phyloP scores from a whole-genome alignment of 2,113 vertebrate species.

The Labeo catla region DNA sequence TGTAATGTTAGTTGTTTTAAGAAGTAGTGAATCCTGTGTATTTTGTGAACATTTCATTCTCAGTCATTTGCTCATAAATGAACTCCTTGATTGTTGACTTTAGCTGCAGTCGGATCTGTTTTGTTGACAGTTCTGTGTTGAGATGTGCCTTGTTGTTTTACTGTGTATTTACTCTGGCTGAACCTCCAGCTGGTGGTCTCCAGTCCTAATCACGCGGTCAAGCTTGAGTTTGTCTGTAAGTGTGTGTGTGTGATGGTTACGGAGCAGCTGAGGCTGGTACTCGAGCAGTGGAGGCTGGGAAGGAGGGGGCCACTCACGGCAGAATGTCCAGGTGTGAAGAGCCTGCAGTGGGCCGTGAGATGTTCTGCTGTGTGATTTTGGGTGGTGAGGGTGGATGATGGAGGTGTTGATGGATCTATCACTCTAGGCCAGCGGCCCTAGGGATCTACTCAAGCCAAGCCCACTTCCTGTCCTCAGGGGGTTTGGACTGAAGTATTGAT shows the following conservation, averaged over 20 bases:
- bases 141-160: conserved; percentile 41
- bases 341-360: conserved; percentile 58
- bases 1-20: not conserved
- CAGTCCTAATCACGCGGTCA: conserved; percentile 38
- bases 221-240: conserved; percentile 30
- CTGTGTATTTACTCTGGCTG: conserved; percentile 48
- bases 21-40: not conserved
- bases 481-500: conserved; percentile 43
- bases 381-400: conserved; percentile 54
- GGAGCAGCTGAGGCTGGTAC: conserved; percentile 62
- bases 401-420: conserved; percentile 75
- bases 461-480: conserved; percentile 54
- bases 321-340: conserved; percentile 71
- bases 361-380: conserved; percentile 50
- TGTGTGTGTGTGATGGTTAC: conserved; percentile 62
- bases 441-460: conserved; percentile 56
- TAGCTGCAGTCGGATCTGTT: conserved; percentile 3
- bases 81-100: conserved; percentile 13
- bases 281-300: conserved; percentile 31
- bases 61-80: conserved; percentile 6
- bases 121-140: conserved; percentile 30
- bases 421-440: conserved; percentile 54
- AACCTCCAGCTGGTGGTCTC: conserved; percentile 49
- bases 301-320: conserved; percentile 44
- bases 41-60: not conserved